Conservation (phyloP, 2,888 invertebrate species). For the Matsumyia berberina region DNA sequence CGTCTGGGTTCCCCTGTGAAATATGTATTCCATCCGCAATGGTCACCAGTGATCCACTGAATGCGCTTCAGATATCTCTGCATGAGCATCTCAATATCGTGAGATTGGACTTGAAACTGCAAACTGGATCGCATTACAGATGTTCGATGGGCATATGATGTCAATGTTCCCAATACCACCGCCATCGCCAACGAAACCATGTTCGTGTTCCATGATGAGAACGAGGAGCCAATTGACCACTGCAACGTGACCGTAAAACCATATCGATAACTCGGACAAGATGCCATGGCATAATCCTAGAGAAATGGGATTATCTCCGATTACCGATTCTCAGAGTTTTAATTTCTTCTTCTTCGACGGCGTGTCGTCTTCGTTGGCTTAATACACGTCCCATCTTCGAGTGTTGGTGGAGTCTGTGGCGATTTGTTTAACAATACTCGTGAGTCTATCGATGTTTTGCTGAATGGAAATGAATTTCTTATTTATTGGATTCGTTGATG, state of each 20-base stretch:
- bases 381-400: background rate
- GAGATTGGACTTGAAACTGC: conserved; percentile 63
- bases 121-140: conserved; percentile 71
- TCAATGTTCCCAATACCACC: conserved; percentile 54
- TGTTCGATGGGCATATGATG: conserved; percentile 60
- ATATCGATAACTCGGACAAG: conserved; percentile 58
- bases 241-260: conserved; percentile 62
- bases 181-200: conserved; percentile 13
- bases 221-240: conserved; percentile 54
- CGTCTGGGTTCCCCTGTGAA: conserved; percentile 42
- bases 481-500: conserved; percentile 6
- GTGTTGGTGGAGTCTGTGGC: background rate
- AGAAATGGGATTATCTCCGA: conserved; percentile 74
- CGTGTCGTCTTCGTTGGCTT: background rate
- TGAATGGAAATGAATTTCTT: conserved; percentile 37
- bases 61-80: conserved; percentile 18
- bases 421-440: conserved; percentile 37
- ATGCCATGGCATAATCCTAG: conserved; percentile 60
- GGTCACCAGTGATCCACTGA: conserved; percentile 14
- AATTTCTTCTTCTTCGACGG: conserved; percentile 40
- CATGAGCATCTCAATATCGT: conserved; percentile 63
- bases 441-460: conserved; percentile 6
- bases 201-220: conserved; percentile 47
- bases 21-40: conserved; percentile 53
- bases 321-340: conserved; percentile 72